phyloP scores from a whole-genome alignment of 2,797 vertebrate species.

The Esox lucius region DNA sequence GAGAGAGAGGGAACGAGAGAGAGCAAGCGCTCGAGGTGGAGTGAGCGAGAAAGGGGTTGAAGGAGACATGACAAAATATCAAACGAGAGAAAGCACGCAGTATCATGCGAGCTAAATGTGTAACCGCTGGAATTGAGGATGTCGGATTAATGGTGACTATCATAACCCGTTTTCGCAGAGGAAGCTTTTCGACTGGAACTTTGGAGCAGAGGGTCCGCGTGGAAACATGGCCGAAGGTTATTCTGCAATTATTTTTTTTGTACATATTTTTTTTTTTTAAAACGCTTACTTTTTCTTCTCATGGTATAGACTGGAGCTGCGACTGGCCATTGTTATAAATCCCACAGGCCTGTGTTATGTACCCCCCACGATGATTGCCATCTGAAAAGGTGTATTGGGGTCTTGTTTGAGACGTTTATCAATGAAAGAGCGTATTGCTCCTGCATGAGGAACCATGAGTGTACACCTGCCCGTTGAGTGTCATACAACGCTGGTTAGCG shows the following conservation, averaged over 20 bases:
- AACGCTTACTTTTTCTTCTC: slow-evolving; percentile 50
- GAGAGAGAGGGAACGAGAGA: slow-evolving; percentile 70
- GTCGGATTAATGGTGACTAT: slow-evolving; percentile 91
- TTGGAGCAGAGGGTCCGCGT: slow-evolving; percentile 91
- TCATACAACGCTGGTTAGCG: background rate
- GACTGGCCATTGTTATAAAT: slow-evolving; percentile 77
- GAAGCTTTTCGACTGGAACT: slow-evolving; percentile 93
- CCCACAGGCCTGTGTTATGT: slow-evolving; percentile 64
- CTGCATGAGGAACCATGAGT: slow-evolving; percentile 51
- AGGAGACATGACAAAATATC: slow-evolving; percentile 81
- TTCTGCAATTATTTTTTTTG: slow-evolving; percentile 78
- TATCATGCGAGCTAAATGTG: slow-evolving; percentile 95
- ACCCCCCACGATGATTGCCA: slow-evolving; percentile 76
- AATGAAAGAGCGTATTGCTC: slow-evolving; percentile 16
- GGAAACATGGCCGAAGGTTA: slow-evolving; percentile 99
- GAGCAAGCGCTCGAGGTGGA: slow-evolving; percentile 59
- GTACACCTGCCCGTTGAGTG: slow-evolving; percentile 69
- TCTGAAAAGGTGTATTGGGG: slow-evolving; percentile 74
- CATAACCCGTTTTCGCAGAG: slow-evolving; percentile 85
- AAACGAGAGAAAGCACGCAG: slow-evolving; percentile 91
- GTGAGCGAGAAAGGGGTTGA: slow-evolving; percentile 71
- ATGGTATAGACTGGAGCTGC: slow-evolving; percentile 62
- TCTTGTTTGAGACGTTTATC: slow-evolving; percentile 37
- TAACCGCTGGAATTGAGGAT: slow-evolving; percentile 91
- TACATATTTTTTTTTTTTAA: slow-evolving; percentile 63